These are phyloP conservation scores for Bradypodion pumilum DNA, from an alignment of 2,797 vertebrate species.

Conservation along the genomic window DNA sequence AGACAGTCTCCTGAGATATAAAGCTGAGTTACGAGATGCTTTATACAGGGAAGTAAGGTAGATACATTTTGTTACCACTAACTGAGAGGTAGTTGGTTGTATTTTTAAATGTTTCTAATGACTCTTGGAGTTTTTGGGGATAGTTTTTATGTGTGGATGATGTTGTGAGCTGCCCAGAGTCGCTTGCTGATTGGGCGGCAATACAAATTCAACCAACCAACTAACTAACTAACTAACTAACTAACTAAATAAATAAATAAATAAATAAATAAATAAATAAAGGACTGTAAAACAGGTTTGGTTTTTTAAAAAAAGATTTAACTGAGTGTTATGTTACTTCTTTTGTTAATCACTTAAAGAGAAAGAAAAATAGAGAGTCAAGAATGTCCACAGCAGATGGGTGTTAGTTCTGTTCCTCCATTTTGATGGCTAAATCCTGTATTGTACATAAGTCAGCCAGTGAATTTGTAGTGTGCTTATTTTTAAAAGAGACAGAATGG, in stretches of 20 bases:
- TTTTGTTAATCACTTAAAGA: neutral
- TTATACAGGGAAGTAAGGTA: neutral
- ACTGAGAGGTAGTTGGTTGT: conserved; percentile 52
- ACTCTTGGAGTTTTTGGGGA: no score
- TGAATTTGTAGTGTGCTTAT: neutral
- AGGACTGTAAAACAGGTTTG: conserved; percentile 29
- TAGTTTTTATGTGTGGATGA: no score
- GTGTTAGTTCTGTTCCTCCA: neutral
- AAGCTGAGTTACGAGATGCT: neutral
- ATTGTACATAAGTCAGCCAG: neutral
- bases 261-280: no score
- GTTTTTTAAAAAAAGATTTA: conserved; percentile 33
- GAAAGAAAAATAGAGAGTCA: neutral
- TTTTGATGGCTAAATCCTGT: neutral
- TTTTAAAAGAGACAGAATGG: neutral
- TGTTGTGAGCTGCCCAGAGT: no score
- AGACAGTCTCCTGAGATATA: neutral
- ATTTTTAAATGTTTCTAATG: no score
- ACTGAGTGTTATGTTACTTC: neutral
- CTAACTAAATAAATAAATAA: no score
- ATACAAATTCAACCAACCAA: no score
- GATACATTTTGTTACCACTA: conserved; percentile 25
- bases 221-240: no score
- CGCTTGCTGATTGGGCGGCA: no score
- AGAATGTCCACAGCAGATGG: neutral